Evolutionary conservation across 2,113 vertebrate genomes (phyloP).

Genomic region (Excalfactoria chinensis): DNA sequence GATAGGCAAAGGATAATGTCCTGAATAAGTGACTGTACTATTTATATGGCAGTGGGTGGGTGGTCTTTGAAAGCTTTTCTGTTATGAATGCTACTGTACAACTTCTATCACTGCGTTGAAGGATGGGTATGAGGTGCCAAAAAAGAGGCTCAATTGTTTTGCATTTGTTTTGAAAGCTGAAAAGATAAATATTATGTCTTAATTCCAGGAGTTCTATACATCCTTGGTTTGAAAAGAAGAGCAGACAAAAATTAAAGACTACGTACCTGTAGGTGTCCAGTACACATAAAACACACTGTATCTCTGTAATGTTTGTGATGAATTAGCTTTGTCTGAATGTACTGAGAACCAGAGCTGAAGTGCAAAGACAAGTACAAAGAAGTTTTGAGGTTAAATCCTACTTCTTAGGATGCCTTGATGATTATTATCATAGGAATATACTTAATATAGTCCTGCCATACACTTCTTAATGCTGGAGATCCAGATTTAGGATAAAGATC

Average conservation of each 20-base stretch:
- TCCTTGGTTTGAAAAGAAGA: not conserved
- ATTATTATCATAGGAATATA: not conserved
- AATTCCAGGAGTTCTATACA: conserved; percentile 17
- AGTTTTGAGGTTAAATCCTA: not conserved
- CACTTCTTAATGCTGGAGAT: not conserved
- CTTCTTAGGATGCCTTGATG: not conserved
- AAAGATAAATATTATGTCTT: not conserved
- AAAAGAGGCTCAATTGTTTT: conserved; percentile 5
- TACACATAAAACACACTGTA: not conserved
- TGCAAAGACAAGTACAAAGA: not conserved
- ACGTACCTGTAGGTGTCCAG: not conserved
- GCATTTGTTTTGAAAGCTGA: conserved; percentile 35
- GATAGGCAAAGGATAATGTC: conserved; percentile 17
- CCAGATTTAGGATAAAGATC: not conserved
- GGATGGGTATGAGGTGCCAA: conserved; percentile 22
- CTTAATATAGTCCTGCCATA: not conserved
- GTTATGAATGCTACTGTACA: conserved; percentile 5
- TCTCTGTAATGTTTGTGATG: not conserved
- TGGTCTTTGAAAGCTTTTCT: conserved; percentile 42
- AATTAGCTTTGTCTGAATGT: not conserved
- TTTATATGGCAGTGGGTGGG: conserved; percentile 46
- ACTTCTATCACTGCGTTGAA: conserved; percentile 51
- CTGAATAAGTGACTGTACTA: conserved; percentile 34
- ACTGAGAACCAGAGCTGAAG: not conserved
- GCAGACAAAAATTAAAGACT: not conserved